Percentiles rank a stretch among this genome's conserved stretches.
These are phyloP conservation scores for Meloidogyne floridensis DNA, from an alignment of 1,140 invertebrate species.

Conservation along the genomic window DNA sequence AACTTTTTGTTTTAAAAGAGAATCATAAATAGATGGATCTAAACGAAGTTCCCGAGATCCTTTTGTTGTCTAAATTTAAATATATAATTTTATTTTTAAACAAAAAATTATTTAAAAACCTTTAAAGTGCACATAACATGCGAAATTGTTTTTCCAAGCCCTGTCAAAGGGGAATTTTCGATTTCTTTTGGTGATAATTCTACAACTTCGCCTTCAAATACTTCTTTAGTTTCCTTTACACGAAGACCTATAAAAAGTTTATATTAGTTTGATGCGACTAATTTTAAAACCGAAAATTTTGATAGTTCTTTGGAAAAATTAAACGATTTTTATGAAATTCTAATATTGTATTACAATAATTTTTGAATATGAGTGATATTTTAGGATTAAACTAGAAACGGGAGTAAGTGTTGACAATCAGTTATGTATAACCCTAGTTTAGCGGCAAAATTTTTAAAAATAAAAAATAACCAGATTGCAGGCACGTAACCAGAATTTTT, in stretches of 20 bases:
- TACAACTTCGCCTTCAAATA: conserved; percentile 99
- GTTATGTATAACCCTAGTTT: too few relatives aligned
- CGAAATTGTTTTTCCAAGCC: conserved; percentile 95
- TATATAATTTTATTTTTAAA: neutral
- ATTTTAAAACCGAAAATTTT: neutral
- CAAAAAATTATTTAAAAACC: neutral
- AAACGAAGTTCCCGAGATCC: conserved; percentile 96
- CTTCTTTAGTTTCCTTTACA: conserved; percentile 91
- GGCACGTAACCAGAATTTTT: too few relatives aligned
- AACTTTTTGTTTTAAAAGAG: conserved; percentile 91
- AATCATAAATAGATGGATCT: conserved; percentile 96
- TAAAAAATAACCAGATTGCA: too few relatives aligned
- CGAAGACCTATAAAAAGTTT: conserved; percentile 66
- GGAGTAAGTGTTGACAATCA: too few relatives aligned
- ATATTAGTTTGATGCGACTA: too few relatives aligned
- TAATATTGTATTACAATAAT: too few relatives aligned
- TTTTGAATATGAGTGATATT: too few relatives aligned
- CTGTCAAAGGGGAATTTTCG: conserved; percentile 87
- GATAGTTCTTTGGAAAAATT: too few relatives aligned
- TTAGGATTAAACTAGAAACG: too few relatives aligned
- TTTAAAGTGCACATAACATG: conserved; percentile 76
- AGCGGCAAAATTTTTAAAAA: too few relatives aligned
- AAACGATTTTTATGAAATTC: too few relatives aligned
- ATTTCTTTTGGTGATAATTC: conserved; percentile 95
- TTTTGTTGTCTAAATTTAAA: conserved; percentile 80